Percentiles rank a stretch among this genome's conserved stretches.
Evolutionary conservation across 2,113 vertebrate genomes (phyloP).

Genomic region (Peromyscus leucopus): DNA sequence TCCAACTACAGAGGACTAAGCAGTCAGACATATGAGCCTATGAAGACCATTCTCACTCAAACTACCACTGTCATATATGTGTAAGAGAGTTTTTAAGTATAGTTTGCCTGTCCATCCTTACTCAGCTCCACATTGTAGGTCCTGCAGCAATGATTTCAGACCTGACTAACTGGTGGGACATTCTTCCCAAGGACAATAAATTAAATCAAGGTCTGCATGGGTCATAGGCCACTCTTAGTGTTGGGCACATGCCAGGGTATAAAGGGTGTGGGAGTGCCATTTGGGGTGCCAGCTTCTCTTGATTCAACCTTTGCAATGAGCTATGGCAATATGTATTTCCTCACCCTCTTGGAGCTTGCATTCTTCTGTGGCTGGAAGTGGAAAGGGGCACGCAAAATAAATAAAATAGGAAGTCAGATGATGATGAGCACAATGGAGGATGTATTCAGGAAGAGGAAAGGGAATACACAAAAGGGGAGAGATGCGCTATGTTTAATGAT

Average conservation of each 20-base stretch:
- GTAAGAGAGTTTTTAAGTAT: not conserved
- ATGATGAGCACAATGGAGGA: not conserved
- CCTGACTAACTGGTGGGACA: not conserved
- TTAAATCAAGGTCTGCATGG: not conserved
- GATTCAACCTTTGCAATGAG: not conserved
- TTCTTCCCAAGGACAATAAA: not conserved
- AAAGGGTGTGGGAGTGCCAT: not conserved
- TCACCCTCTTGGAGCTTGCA: not conserved
- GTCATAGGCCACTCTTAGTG: not conserved
- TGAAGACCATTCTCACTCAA: not conserved
- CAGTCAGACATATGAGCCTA: not conserved
- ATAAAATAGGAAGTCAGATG: not conserved
- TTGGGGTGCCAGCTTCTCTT: not conserved
- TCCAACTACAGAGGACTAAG: not conserved
- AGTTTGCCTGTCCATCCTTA: not conserved
- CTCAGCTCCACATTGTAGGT: not conserved
- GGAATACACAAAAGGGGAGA: not conserved
- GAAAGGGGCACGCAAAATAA: not conserved
- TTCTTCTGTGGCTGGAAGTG: not conserved
- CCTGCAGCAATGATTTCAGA: not conserved
- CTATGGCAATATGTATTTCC: not conserved
- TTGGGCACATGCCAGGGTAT: not conserved
- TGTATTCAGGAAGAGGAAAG: not conserved
- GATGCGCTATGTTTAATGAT: not conserved
- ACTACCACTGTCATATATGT: not conserved